Evolutionary conservation across 2,797 vertebrate species (phyloP), one percentile per base, ranked within the genome.

Genomic region (Hephaestus fuliginosus): DNA sequence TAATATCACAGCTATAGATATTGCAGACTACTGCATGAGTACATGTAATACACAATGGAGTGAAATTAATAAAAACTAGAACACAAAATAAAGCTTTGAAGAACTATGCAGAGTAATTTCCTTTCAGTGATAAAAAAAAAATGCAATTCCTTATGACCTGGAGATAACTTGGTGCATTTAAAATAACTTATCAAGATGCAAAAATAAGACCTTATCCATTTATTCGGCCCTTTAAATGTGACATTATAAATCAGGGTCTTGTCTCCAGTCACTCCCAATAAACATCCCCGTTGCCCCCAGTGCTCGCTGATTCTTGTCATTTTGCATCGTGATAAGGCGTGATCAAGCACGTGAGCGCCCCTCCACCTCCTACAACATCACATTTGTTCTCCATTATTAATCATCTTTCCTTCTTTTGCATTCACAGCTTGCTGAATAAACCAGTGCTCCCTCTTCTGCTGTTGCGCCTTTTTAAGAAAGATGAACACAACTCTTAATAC

Each of bases 371-470:
- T 49, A 68, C 78, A 75, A 15, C 11, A 75, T 75, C 72, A 75
- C 52, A 52, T 64, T 66, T 70, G 65, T 69, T 83, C 25, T 58
- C 70, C 7, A 51, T 78, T 78, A 65, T 70, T 78, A 53, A 43
- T 74, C 60, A 65, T 65, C 43, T 52, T 43, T 82, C 43, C 58
- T 58, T 46, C 22, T 44, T 60, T 51, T n/a, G 56, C 64, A 57
- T 52, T 64, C 64, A 53, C 70, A 61, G 20, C 48, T 80, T 39
- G 17, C 51, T 74, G 68, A 57, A 51, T 55, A 64, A 65, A 70
- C 60, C 25, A 28, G 44, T 7, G 51, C 30, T 49, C 14, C 48
- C 39, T 62, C 39, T n/a, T n/a, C 49, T 46, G 66, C 48, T 53
- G 48, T 53, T 39, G 33, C 3, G 1, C 22, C 46, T 43, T 44